phyloP scores from a whole-genome alignment of 2,113 vertebrate species.

The Cyprinodon tularosa region DNA sequence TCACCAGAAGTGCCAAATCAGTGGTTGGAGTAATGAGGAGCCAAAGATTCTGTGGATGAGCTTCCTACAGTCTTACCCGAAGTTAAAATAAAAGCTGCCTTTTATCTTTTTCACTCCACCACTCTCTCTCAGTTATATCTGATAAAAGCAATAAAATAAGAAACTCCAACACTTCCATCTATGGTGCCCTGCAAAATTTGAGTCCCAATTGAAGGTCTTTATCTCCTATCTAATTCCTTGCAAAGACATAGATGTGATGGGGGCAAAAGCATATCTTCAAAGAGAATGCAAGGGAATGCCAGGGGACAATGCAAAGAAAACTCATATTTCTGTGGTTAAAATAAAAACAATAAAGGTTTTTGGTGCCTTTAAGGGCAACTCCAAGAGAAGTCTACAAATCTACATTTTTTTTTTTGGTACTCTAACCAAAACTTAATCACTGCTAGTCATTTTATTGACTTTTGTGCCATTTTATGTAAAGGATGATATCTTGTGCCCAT shows the following conservation, averaged over 20 bases:
- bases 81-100: slow-evolving; percentile 11
- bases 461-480: too few species aligned
- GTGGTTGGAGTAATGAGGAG: slow-evolving; percentile 35
- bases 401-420: too few species aligned
- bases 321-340: slow-evolving; percentile 20
- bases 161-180: slow-evolving; percentile 21
- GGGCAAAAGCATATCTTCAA: neutral
- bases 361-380: too few species aligned
- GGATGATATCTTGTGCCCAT: too few species aligned
- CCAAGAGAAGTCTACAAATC: too few species aligned
- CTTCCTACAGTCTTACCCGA: neutral
- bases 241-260: slow-evolving; percentile 48
- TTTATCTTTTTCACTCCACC: slow-evolving; percentile 8
- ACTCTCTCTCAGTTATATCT: slow-evolving; percentile 9
- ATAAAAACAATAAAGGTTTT: too few species aligned
- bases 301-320: slow-evolving; percentile 6
- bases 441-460: too few species aligned
- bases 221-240: slow-evolving; percentile 33
- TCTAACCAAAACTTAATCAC: too few species aligned
- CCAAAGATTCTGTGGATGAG: slow-evolving; percentile 27
- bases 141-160: neutral
- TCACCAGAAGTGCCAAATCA: slow-evolving; percentile 33
- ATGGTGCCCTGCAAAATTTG: slow-evolving; percentile 9
- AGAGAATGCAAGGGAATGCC: too few species aligned
- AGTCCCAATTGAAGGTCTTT: neutral